Base-by-base conservation (phyloP, 2,888 invertebrate genomes). In the Acrobasis repandana region DNA sequence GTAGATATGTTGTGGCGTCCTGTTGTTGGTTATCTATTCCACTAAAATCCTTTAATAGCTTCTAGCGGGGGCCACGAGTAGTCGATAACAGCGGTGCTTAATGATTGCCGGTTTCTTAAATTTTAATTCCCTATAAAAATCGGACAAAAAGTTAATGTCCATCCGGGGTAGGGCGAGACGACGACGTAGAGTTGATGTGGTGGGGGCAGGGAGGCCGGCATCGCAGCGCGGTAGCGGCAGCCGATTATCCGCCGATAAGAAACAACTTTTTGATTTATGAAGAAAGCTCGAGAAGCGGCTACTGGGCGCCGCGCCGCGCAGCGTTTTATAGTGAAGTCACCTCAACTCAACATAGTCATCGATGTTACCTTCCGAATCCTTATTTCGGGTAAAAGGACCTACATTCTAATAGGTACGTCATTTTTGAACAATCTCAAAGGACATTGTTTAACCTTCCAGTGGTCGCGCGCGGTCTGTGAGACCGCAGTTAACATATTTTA, bases 251-350 rank as follows among this genome's bases (percentile, higher is more conserved):
- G 82, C 77, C 84, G 90, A 89, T 91, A 90, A 88, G 80, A 90
- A 89, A 89, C 90, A 86, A 85, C 88, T 83, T 89, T 89, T 90
- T 90, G 90, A 90, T 90, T 90, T 90, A 90, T 90, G 89, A 90
- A 87, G 88, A 88, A 87, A 88, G 86, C 85, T 80, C 71, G 75
- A 76, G 79, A 81, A 82, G 78, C 85, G 82, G 89, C 90, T 90
- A 90, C 90, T 74, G 90, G 89, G 85, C 86, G 89, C 87, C 85
- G 85, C 84, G 74, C 68, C 62, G 34, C 71, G 69, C 65, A 73
- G 74, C 76, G 71, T 60, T 68, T 66, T 82, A n/a, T n/a, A 83
- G 82, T 80, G 84, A 80, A 72, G 83, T 73, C 68, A 72, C 65
- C 48, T 52, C 60, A 54, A 61, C 48, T 52, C 60, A 54, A 61